These are phyloP conservation scores for Hyperoplus immaculatus DNA, from an alignment of 2,797 vertebrate species.

Conservation along the genomic window DNA sequence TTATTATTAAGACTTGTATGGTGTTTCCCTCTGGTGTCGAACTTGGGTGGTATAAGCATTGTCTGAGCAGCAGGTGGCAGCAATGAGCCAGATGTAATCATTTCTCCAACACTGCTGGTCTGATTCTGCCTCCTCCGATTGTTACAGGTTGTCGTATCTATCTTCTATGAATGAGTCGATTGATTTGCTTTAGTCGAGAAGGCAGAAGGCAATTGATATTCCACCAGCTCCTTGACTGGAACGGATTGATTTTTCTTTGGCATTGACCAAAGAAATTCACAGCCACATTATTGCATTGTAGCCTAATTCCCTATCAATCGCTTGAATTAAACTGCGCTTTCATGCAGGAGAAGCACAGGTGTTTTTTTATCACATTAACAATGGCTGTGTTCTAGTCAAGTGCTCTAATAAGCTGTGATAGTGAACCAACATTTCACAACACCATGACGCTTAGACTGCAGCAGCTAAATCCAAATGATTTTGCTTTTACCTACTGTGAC, in stretches of 20 bases:
- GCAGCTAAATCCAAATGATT: not conserved
- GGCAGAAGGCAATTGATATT: not conserved
- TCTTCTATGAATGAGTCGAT: no score
- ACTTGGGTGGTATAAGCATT: not conserved
- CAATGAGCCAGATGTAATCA: conserved; percentile 24
- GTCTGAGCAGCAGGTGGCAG: conserved; percentile 70
- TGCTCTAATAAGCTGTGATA: not conserved
- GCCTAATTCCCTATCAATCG: not conserved
- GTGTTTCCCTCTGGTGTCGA: conserved; percentile 40
- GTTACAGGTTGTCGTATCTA: not conserved
- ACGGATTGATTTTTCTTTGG: not conserved
- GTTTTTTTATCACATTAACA: not conserved
- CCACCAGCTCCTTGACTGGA: not conserved
- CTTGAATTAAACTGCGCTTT: no score
- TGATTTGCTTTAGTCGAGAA: not conserved
- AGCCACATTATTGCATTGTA: no score
- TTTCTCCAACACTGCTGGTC: not conserved
- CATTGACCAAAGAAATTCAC: no score
- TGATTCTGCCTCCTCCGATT: not conserved
- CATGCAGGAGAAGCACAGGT: not conserved
- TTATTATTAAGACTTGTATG: conserved; percentile 86
- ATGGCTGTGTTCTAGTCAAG: not conserved
- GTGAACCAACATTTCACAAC: not conserved
- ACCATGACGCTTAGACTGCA: not conserved
- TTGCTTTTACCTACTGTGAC: not conserved